Evolutionary conservation across 2,888 invertebrate species (phyloP).

Genomic region (Shargacucullia verbasci): DNA sequence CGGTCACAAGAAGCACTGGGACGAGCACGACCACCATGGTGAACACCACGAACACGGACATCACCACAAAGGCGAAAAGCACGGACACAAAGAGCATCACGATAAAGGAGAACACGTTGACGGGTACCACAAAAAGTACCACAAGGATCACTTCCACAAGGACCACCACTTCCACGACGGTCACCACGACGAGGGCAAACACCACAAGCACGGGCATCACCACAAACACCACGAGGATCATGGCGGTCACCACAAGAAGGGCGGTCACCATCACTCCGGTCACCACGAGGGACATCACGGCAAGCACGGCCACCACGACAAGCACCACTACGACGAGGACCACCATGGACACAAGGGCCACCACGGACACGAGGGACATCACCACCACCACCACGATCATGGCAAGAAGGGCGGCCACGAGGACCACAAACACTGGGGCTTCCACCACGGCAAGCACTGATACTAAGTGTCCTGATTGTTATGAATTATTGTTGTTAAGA

Average conservation of each 20-base stretch:
- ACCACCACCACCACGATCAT: conserved; percentile 92
- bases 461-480: conserved; percentile 48
- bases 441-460: conserved; percentile 88
- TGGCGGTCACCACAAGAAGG: conserved; percentile 94
- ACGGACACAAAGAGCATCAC: conserved; percentile 94
- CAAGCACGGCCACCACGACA: conserved; percentile 94
- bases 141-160: conserved; percentile 96
- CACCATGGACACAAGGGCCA: conserved; percentile 95
- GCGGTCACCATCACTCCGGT: conserved; percentile 93
- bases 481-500: conserved; percentile 71
- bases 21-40: conserved; percentile 92
- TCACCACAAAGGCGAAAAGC: conserved; percentile 93
- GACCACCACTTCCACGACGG: conserved; percentile 97
- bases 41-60: conserved; percentile 94
- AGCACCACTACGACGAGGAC: conserved; percentile 94
- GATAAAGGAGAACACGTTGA: conserved; percentile 95
- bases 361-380: conserved; percentile 93
- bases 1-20: conserved; percentile 94
- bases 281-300: conserved; percentile 94
- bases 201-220: conserved; percentile 93
- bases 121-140: conserved; percentile 95
- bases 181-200: conserved; percentile 94
- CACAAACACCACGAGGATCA: conserved; percentile 93
- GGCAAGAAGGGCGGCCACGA: conserved; percentile 94
- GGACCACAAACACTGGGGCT: conserved; percentile 92